phyloP scores from a whole-genome alignment of 2,797 vertebrate genomes.

The Antrozous pallidus region DNA sequence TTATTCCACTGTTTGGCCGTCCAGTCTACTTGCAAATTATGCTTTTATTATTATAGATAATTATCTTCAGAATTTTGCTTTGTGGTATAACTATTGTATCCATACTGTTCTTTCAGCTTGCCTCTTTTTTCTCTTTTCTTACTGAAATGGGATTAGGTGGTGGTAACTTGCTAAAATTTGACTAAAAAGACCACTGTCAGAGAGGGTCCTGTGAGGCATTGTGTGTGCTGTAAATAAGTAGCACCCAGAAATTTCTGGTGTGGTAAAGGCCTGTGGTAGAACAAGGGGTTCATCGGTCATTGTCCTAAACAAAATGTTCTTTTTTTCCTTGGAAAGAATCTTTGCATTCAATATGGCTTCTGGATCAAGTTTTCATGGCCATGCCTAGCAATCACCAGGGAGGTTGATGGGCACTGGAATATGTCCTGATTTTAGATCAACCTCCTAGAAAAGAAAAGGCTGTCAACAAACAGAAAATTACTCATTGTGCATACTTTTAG shows the following conservation, averaged over 20 bases:
- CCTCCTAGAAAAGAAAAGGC: neutral
- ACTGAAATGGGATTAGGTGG: neutral
- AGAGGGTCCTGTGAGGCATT: neutral
- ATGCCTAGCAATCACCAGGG: neutral
- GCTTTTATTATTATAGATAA: neutral
- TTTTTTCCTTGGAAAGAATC: conserved; percentile 15
- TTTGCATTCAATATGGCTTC: neutral
- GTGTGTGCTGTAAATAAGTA: neutral
- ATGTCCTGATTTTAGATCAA: neutral
- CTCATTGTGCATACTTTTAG: neutral
- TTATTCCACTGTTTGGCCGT: too few species aligned
- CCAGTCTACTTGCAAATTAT: too few species aligned
- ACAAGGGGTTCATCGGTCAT: neutral
- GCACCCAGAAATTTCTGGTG: neutral
- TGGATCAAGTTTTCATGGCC: neutral
- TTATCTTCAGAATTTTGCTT: neutral
- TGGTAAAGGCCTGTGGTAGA: neutral
- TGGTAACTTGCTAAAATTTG: neutral
- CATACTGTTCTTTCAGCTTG: neutral
- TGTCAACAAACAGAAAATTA: neutral
- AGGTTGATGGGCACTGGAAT: neutral
- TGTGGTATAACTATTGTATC: neutral
- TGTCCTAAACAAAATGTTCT: neutral
- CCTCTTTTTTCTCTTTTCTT: neutral
- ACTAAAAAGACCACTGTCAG: neutral